These are phyloP conservation scores for Erythrocercus mccallii DNA, from an alignment of 2,113 vertebrate species.

Conservation along the genomic window DNA sequence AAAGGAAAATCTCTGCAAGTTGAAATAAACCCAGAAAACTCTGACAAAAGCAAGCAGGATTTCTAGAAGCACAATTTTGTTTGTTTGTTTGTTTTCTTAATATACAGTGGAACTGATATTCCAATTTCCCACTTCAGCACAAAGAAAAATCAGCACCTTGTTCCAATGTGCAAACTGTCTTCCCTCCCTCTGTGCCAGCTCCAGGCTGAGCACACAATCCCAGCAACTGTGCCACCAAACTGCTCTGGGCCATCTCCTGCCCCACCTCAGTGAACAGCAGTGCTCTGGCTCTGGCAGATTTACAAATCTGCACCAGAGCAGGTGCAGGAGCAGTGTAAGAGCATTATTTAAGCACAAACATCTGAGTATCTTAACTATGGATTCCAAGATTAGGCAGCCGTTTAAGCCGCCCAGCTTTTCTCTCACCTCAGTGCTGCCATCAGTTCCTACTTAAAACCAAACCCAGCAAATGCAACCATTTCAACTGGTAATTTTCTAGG, in stretches of 20 bases:
- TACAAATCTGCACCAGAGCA: not conserved
- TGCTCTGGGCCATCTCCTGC: not conserved
- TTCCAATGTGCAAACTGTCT: not conserved
- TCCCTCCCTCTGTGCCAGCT: not conserved
- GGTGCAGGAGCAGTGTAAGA: not conserved
- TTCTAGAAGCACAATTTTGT: not conserved
- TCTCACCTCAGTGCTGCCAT: conserved; percentile 4
- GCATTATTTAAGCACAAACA: not conserved
- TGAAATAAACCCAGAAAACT: not conserved
- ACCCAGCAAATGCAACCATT: not conserved
- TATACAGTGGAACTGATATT: not conserved
- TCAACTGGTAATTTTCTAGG: not conserved
- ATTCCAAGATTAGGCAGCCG: not conserved
- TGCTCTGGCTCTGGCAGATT: not conserved
- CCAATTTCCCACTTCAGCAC: not conserved
- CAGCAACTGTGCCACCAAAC: not conserved
- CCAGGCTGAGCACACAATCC: not conserved
- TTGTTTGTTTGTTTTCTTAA: not conserved
- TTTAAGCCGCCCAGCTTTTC: not conserved
- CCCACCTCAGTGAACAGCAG: not conserved
- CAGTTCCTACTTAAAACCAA: not conserved
- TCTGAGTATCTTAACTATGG: not conserved
- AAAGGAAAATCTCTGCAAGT: not conserved
- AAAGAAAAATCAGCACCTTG: not conserved
- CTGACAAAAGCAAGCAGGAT: not conserved